Evolutionary conservation across 2,797 vertebrate genomes (phyloP).

Genomic region (Enteromius viviparus): DNA sequence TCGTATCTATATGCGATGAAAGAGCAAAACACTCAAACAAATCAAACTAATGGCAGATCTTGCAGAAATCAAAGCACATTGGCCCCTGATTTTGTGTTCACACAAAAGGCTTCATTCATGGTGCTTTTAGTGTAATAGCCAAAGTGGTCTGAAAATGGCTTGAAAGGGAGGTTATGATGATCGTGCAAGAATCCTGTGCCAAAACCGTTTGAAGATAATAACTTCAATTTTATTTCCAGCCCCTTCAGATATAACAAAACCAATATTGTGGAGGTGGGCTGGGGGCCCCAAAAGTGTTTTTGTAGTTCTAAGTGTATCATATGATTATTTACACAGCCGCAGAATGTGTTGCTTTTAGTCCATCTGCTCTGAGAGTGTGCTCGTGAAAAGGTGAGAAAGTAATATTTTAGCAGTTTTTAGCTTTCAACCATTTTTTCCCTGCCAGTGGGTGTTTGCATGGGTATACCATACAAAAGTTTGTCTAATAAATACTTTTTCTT

Average conservation of each 20-base stretch:
- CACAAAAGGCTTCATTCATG: conserved; percentile 31
- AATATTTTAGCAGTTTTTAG: background rate
- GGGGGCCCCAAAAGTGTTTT: conserved; percentile 14
- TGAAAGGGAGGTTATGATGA: conserved; percentile 32
- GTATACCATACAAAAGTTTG: background rate
- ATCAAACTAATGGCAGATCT: conserved; percentile 20
- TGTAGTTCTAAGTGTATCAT: conserved; percentile 25
- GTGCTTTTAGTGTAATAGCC: conserved; percentile 25
- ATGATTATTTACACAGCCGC: conserved; percentile 26
- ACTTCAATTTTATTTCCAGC: conserved; percentile 45
- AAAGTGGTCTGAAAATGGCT: conserved; percentile 43
- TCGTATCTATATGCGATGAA: background rate
- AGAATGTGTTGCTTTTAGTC: conserved; percentile 29
- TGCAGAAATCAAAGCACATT: conserved; percentile 27
- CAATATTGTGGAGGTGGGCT: conserved; percentile 34
- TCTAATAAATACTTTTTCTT: background rate
- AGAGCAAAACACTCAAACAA: conserved; percentile 31
- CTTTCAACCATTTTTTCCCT: background rate
- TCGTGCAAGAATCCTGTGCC: conserved; percentile 28
- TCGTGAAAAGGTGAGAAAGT: background rate
- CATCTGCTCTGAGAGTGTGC: background rate
- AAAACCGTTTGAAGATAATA: conserved; percentile 38
- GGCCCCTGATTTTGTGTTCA: conserved; percentile 16
- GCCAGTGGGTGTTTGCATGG: background rate
- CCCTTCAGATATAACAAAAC: conserved; percentile 39